These are phyloP conservation scores for Glyphotaelius pellucidus DNA, from an alignment of 2,888 invertebrate species.

Conservation along the genomic window DNA sequence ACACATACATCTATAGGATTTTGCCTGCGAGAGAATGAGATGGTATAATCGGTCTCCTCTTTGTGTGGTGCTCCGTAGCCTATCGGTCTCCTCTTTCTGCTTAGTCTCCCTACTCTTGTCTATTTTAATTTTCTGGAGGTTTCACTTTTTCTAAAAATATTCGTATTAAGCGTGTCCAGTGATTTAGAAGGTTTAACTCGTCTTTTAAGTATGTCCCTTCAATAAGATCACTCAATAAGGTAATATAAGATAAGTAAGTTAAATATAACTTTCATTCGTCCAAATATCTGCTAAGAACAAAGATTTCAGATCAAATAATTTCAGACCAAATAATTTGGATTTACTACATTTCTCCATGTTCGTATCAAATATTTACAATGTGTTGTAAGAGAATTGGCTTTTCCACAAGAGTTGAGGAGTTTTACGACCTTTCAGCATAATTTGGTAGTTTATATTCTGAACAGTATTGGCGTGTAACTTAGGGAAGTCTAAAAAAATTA, in stretches of 20 bases:
- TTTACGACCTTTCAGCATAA: constrained; percentile 4
- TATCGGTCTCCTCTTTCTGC: too few species aligned
- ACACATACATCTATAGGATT: too few species aligned
- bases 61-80: too few species aligned
- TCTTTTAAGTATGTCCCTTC: background rate
- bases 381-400: background rate
- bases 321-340: background rate
- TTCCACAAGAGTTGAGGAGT: background rate
- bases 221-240: background rate
- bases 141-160: too few species aligned
- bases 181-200: background rate
- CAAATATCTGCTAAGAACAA: background rate
- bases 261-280: background rate
- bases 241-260: background rate
- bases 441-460: background rate
- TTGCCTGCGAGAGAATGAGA: too few species aligned
- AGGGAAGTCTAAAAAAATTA: background rate
- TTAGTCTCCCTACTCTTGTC: too few species aligned
- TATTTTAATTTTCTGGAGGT: too few species aligned
- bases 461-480: background rate
- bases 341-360: background rate
- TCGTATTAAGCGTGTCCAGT: too few species aligned
- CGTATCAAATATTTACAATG: background rate
- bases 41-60: too few species aligned
- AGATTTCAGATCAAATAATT: too few species aligned